These are phyloP conservation scores for Adineta ricciae DNA, from an alignment of 2,888 invertebrate species.

Conservation along the genomic window DNA sequence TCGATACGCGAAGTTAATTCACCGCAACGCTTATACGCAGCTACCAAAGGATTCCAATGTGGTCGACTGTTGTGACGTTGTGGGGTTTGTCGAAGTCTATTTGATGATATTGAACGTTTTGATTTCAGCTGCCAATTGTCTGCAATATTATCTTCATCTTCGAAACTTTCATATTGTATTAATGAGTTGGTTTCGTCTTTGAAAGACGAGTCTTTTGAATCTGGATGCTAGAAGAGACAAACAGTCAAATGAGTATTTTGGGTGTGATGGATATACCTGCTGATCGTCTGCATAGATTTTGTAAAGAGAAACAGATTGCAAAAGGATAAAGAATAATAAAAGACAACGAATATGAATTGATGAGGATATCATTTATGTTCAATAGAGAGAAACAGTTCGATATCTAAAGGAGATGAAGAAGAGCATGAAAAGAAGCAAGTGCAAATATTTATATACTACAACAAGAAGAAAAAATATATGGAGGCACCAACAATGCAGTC, in stretches of 20 bases:
- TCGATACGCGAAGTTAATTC: neutral
- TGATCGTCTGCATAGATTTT: neutral
- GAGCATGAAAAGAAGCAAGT: neutral
- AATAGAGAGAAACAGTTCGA: neutral
- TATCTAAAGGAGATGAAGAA: neutral
- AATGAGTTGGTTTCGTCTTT: neutral
- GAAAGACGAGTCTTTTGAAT: neutral
- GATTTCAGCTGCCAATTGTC: neutral
- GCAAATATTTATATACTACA: neutral
- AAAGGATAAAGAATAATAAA: neutral
- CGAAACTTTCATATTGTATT: neutral
- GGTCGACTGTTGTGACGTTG: neutral
- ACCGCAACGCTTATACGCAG: neutral
- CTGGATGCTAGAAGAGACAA: neutral
- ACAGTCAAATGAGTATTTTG: neutral
- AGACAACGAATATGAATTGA: neutral
- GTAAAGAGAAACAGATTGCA: neutral
- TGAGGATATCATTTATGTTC: neutral
- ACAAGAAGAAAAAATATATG: neutral
- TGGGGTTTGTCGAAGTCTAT: neutral
- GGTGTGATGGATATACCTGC: neutral
- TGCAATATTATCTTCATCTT: neutral
- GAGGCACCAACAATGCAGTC: neutral
- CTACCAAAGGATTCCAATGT: slow-evolving; percentile 14
- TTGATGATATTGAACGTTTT: neutral